Evolutionary conservation across 2,888 invertebrate genomes (phyloP).

Genomic region (Arenicola marina): DNA sequence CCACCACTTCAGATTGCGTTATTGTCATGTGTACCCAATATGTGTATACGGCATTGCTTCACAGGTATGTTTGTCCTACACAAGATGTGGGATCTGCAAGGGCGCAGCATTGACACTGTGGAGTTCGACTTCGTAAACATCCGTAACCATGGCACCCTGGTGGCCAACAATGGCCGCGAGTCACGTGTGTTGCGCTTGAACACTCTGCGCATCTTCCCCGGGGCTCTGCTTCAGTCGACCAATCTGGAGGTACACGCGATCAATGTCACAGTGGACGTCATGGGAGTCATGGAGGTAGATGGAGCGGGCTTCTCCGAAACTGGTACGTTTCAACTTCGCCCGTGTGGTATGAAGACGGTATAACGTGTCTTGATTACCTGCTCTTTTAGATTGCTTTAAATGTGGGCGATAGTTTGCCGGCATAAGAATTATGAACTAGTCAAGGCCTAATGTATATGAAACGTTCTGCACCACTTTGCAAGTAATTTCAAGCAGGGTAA

Average conservation of each 20-base stretch:
- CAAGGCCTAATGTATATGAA: no score
- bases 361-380: no score
- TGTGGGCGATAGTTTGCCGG: no score
- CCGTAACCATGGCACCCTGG: conserved; percentile 40
- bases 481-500: no score
- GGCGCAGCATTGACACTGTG: conserved; percentile 35
- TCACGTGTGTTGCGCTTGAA: conserved; percentile 25
- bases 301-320: background rate
- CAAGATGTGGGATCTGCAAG: conserved; percentile 39
- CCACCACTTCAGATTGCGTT: no score
- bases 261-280: conserved; percentile 37
- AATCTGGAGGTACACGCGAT: conserved; percentile 34
- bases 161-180: conserved; percentile 35
- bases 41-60: conserved; percentile 1
- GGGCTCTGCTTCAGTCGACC: conserved; percentile 37
- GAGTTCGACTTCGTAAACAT: conserved; percentile 38
- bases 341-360: no score
- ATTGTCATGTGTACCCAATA: no score
- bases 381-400: no score
- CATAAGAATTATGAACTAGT: no score
- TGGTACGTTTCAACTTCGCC: no score
- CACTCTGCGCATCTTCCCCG: conserved; percentile 38
- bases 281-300: conserved; percentile 10
- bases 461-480: no score
- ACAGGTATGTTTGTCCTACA: conserved; percentile 38